These are phyloP conservation scores for Helicoverpa zea DNA, from an alignment of 1,140 invertebrate genomes.

Conservation along the genomic window DNA sequence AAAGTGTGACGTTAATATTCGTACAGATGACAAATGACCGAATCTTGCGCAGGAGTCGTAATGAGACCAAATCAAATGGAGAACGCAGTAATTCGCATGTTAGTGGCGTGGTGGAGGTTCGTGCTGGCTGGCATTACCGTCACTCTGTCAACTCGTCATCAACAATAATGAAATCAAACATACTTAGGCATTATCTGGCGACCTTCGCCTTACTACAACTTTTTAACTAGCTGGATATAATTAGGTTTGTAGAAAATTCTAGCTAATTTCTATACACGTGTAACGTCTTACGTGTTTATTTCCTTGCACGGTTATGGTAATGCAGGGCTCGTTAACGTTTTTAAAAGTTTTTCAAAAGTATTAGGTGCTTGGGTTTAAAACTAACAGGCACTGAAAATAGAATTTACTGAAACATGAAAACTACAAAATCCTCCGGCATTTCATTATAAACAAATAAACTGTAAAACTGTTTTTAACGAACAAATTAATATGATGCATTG, in stretches of 20 bases:
- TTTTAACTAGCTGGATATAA: not conserved
- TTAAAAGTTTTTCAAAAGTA: too few species aligned
- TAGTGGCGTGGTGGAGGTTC: constrained; percentile 63
- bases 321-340: too few species aligned
- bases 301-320: not conserved
- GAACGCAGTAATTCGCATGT: constrained; percentile 76
- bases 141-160: constrained; percentile 10
- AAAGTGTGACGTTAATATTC: constrained; percentile 82
- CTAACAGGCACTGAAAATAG: too few species aligned
- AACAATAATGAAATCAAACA: constrained; percentile 29
- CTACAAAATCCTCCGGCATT: too few species aligned
- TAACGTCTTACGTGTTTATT: not conserved
- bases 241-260: not conserved
- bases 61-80: constrained; percentile 68
- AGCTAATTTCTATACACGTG: not conserved
- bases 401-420: too few species aligned
- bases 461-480: constrained; percentile 5
- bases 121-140: constrained; percentile 61
- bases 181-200: constrained; percentile 3
- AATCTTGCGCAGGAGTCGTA: constrained; percentile 50
- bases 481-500: constrained; percentile 11
- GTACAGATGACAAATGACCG: constrained; percentile 77
- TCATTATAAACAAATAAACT: not conserved
- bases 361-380: too few species aligned
- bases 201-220: not conserved